Evolutionary conservation across 2,888 invertebrate genomes (phyloP).

Genomic region (Drosophila peninsularis): DNA sequence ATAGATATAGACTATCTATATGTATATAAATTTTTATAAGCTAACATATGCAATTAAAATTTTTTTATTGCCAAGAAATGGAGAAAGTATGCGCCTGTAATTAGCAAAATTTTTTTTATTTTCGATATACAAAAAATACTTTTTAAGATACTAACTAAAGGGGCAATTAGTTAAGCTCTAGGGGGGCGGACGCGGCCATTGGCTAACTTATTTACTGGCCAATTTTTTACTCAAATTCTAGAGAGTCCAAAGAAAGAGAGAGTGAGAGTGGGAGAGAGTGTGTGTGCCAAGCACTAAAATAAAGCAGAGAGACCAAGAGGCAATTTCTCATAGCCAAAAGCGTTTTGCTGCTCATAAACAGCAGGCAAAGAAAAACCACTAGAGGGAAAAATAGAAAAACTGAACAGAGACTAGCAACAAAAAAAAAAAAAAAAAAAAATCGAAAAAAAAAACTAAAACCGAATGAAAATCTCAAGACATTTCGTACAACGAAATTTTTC

Average conservation of each 20-base stretch:
- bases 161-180: constrained; percentile 21
- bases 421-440: constrained; percentile 29
- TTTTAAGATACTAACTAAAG: not conserved
- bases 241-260: constrained; percentile 19
- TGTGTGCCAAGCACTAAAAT: constrained; percentile 24
- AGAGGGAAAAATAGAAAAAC: constrained; percentile 45
- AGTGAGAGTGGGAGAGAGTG: not conserved
- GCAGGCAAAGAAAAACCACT: constrained; percentile 61
- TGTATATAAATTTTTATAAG: constrained; percentile 4
- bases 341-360: constrained; percentile 69
- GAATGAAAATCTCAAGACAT: constrained; percentile 77
- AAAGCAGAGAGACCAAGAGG: constrained; percentile 48
- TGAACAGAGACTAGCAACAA: constrained; percentile 41
- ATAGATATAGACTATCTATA: not conserved
- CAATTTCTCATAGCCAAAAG: constrained; percentile 60
- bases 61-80: constrained; percentile 23
- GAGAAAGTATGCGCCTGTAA: constrained; percentile 14
- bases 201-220: constrained; percentile 23
- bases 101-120: not conserved
- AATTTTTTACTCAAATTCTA: constrained; percentile 56
- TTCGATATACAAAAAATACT: not conserved
- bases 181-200: constrained; percentile 1
- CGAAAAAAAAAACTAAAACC: constrained; percentile 57
- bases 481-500: constrained; percentile 80
- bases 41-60: constrained; percentile 33